These are phyloP conservation scores for Luperina nickerlii DNA, from an alignment of 2,888 invertebrate genomes.

Conservation along the genomic window DNA sequence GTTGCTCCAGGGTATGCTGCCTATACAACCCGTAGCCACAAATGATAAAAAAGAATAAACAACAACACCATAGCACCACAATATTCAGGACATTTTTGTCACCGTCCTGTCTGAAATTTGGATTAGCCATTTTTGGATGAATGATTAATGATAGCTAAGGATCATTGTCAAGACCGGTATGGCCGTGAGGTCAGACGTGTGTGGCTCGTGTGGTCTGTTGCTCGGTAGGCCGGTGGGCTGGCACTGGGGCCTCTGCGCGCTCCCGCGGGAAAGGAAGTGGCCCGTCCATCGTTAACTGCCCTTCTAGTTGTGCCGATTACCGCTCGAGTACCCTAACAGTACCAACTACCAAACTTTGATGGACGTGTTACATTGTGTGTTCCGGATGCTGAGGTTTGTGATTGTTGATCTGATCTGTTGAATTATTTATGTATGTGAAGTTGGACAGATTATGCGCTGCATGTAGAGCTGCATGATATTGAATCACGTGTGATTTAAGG, in stretches of 20 bases:
- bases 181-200: conserved; percentile 66
- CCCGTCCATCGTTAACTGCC: conserved; percentile 87
- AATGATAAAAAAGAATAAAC: conserved; percentile 81
- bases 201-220: conserved; percentile 63
- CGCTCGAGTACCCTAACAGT: conserved; percentile 75
- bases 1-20: conserved; percentile 83
- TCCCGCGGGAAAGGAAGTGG: conserved; percentile 88
- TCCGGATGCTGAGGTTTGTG: conserved; percentile 78
- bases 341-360: conserved; percentile 86
- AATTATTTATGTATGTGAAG: conserved; percentile 33
- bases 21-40: conserved; percentile 84
- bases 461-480: background rate
- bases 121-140: conserved; percentile 77
- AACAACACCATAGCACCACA: conserved; percentile 86
- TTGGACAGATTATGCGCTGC: conserved; percentile 22
- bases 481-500: background rate
- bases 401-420: conserved; percentile 63
- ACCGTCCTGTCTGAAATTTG: conserved; percentile 74
- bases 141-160: conserved; percentile 57
- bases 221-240: conserved; percentile 62
- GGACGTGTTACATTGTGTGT: conserved; percentile 84
- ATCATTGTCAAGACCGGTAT: conserved; percentile 73
- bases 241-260: conserved; percentile 71
- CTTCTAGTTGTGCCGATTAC: conserved; percentile 88
- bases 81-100: conserved; percentile 79